Evolutionary conservation across 2,888 invertebrate genomes (phyloP), one percentile per base, ranked within the genome.

Genomic region (Hyalella azteca): DNA sequence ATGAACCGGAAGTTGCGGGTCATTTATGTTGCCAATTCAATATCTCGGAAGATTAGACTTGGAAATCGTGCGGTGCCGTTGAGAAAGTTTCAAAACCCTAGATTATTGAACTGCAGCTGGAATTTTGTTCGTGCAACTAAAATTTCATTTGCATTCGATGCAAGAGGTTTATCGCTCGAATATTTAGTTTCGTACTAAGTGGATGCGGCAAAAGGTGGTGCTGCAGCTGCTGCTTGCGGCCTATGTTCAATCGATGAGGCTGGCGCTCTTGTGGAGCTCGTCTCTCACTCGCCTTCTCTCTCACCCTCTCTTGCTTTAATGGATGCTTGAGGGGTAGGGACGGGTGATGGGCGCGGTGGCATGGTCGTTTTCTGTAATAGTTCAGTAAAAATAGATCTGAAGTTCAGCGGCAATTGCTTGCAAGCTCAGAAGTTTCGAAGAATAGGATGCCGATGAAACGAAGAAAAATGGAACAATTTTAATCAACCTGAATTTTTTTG

Each of bases 161-260:
- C n/a, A n/a, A n/a, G n/a, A n/a, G n/a, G n/a, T n/a, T n/a, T 15
- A n/a, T n/a, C n/a, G n/a, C n/a, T n/a, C n/a, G n/a, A n/a, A n/a
- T n/a, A n/a, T n/a, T n/a, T n/a, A n/a, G n/a, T n/a, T n/a, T n/a
- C n/a, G n/a, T n/a, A n/a, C n/a, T n/a, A n/a, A 11, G 45, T 15
- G 15, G 49, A 15, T 49, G 49, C 9, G 3, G 15, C 49, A 4
- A 15, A 15, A 9, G 49, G 19, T 9, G 49, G 19, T 13, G 49
- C 49, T 13, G 49, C 49, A 26, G 54, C 22, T 54, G 54, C 54
- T 54, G 54, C 54, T 54, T 54, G 54, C 54, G 54, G 29, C 54
- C 54, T 54, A 29, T 29, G 54, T 19, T 13, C 26, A 54, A 54
- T 54, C 54, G 54, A 54, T 54, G 29, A 54, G 54, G 29, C 54